Conservation (phyloP, 1,140 invertebrate genomes). For the Chrysomallon squamiferum region DNA sequence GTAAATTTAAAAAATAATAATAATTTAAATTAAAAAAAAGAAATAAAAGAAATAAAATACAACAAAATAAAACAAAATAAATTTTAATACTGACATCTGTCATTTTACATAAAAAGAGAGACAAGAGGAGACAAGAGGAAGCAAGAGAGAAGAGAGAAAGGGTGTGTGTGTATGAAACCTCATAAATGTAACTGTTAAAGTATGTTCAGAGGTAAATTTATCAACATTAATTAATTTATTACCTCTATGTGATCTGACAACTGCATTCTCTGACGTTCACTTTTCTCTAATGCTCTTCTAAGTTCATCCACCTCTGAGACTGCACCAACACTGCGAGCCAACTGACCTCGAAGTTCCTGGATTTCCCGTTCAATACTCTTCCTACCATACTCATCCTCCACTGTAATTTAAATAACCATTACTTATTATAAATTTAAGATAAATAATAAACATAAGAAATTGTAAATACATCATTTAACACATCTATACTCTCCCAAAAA, state of each 20-base stretch:
- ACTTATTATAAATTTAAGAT: neutral
- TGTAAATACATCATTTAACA: no score
- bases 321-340: conserved; percentile 42
- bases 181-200: no score
- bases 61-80: neutral
- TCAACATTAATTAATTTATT: no score
- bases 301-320: conserved; percentile 52
- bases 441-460: no score
- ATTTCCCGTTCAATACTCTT: conserved; percentile 51
- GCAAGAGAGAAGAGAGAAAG: no score
- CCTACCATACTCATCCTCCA: conserved; percentile 43
- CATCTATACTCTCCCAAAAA: no score
- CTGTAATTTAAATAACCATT: neutral
- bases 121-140: no score
- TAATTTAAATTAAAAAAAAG: neutral
- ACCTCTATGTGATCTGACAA: conserved; percentile 62
- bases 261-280: conserved; percentile 55
- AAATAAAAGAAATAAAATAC: neutral
- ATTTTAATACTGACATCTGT: no score
- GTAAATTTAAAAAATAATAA: neutral
- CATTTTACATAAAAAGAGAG: no score
- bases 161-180: no score
- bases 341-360: conserved; percentile 45
- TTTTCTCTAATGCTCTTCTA: conserved; percentile 48
- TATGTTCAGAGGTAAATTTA: no score